Conservation (phyloP, 1,140 invertebrate genomes). For the Gerris buenoi region DNA sequence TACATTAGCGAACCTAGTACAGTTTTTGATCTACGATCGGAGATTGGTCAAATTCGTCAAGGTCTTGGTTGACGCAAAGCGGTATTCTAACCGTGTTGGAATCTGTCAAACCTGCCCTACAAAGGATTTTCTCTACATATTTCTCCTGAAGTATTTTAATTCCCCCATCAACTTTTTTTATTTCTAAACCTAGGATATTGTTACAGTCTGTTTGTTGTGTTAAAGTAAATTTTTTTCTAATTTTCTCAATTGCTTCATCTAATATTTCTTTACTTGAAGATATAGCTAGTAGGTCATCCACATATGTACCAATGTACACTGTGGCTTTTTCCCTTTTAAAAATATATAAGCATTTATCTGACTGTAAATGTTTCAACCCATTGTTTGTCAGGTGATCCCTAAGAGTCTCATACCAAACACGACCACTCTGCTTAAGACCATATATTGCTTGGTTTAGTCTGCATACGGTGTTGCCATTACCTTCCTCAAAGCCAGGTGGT, state of each 20-base stretch:
- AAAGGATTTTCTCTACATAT: neutral
- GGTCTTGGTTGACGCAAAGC: neutral
- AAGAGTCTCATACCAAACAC: neutral
- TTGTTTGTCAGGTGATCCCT: neutral
- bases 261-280: neutral
- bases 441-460: neutral
- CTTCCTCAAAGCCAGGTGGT: neutral
- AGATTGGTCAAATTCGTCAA: neutral
- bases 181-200: neutral
- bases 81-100: neutral
- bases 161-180: neutral
- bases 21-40: neutral
- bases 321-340: neutral
- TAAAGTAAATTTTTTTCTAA: neutral
- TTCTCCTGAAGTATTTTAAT: neutral
- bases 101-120: neutral
- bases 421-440: neutral
- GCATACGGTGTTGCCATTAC: neutral
- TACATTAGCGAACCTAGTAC: neutral
- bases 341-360: neutral
- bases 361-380: neutral
- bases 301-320: neutral
- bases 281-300: neutral
- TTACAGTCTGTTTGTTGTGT: neutral
- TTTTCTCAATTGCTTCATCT: neutral